Base-by-base conservation (phyloP, 2,888 invertebrate species). In the Cremastobaeus sp. region DNA sequence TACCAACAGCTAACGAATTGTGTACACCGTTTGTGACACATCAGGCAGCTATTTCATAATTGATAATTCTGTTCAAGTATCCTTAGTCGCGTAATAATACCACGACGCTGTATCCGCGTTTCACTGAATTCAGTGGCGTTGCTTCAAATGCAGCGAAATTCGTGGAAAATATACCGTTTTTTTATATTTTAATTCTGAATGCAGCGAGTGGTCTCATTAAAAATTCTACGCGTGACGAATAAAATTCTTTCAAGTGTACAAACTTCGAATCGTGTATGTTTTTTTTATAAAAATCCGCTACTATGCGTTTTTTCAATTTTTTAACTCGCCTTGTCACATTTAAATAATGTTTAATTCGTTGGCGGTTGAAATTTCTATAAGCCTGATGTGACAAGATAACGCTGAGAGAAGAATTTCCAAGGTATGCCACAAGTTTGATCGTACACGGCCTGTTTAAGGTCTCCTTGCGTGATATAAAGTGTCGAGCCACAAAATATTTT, bases 381-480 rank as follows among this genome's bases (percentile, higher is more conserved):
- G 52, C 45, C 34, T 30, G 0, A 28, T 9, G 8, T 2, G n/a
- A n/a, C n/a, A n/a, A 18, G 48, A 60, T 60, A 35, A 12, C 28
- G 25, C 6, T 28, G 25, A 12, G 2, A 9, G 39, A 15, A 14
- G 8, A 52, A 43, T 64, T 64, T 48, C 34, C 28, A 21, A 52
- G 28, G 43, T 52, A 54, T 43, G 52, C 45, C 45, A 18, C 25
- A 54, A 54, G 64, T 52, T 64, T 64, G 54, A 64, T 64, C 54
- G 52, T 18, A 45, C 64, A 35, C 12, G 64, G 52, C 64, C 52
- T 28, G 64, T 45, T 50, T 35, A 43, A 64, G 45, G 41, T 64
- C 54, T 43, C 15, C 45, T 64, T 14, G 52, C 50, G 45, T 64
- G 64, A 64, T 64, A 52, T 45, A 62, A 64, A 64, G 35, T 43